Conservation (phyloP, 2,888 invertebrate genomes). For the Gasteruption jaculator region DNA sequence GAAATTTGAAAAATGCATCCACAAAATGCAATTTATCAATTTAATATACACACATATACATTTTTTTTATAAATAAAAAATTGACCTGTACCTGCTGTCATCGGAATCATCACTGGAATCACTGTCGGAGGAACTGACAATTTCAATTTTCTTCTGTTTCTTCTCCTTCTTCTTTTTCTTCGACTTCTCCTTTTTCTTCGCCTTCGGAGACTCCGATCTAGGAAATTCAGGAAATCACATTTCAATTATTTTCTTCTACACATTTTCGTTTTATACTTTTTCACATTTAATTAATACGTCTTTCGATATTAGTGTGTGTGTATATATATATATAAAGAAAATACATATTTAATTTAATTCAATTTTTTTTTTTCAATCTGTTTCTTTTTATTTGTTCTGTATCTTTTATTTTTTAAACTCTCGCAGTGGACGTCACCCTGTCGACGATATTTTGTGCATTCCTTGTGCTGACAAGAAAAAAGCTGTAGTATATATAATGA, state of each 20-base stretch:
- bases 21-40: too few relatives aligned
- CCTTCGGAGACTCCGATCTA: conserved; percentile 50
- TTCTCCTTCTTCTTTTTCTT: conserved; percentile 50
- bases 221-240: conserved; percentile 24
- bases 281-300: too few relatives aligned
- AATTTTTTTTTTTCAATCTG: conserved; percentile 23
- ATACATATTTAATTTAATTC: conserved; percentile 5
- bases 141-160: conserved; percentile 49
- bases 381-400: conserved; percentile 22
- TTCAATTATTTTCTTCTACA: conserved; percentile 1
- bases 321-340: too few relatives aligned
- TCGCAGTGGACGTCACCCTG: conserved; percentile 47
- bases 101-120: conserved; percentile 46
- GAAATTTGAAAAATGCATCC: background rate
- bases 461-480: conserved; percentile 47
- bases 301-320: too few relatives aligned
- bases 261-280: too few relatives aligned
- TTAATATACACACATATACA: conserved; percentile 4
- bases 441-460: conserved; percentile 48
- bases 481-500: conserved; percentile 35
- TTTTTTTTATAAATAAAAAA: conserved; percentile 8
- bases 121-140: conserved; percentile 42
- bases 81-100: conserved; percentile 41
- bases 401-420: conserved; percentile 31
- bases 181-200: conserved; percentile 47